phyloP scores from a whole-genome alignment of 2,888 invertebrate genomes.

The Osmoderma eremita region DNA sequence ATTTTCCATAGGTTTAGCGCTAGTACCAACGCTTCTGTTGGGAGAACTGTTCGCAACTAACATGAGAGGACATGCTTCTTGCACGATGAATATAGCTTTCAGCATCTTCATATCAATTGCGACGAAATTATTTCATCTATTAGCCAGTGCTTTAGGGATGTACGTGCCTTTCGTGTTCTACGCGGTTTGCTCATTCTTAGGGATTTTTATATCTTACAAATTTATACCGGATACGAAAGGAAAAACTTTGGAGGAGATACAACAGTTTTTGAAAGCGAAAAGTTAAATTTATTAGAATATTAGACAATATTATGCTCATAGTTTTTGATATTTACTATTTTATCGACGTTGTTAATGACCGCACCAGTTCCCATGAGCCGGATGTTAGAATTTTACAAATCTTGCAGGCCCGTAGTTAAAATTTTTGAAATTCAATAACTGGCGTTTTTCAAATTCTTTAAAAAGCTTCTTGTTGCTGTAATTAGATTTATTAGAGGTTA shows the following conservation, averaged over 20 bases:
- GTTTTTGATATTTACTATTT: too few relatives aligned
- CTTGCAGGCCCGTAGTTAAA: too few relatives aligned
- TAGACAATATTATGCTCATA: neutral
- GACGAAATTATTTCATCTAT: conserved; percentile 54
- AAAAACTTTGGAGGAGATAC: conserved; percentile 60
- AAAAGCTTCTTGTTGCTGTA: too few relatives aligned
- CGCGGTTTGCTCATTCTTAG: conserved; percentile 49
- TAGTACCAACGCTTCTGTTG: conserved; percentile 50
- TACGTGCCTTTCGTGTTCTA: conserved; percentile 55
- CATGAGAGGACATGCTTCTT: conserved; percentile 53
- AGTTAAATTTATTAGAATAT: conserved; percentile 16
- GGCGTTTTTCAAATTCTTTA: too few relatives aligned
- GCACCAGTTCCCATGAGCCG: too few relatives aligned
- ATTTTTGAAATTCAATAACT: too few relatives aligned
- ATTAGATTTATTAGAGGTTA: too few relatives aligned
- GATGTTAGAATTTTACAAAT: too few relatives aligned
- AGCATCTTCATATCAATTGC: conserved; percentile 49
- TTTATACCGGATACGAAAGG: conserved; percentile 60
- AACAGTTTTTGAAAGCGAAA: conserved; percentile 53
- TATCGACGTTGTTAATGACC: neutral
- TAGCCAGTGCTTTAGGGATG: conserved; percentile 52
- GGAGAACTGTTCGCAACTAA: conserved; percentile 53
- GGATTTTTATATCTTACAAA: conserved; percentile 52
- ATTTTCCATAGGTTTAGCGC: conserved; percentile 50
- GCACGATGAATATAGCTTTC: conserved; percentile 51